A percentile compares a stretch with the other conserved stretches of the same genome.
phyloP scores from a whole-genome alignment of 2,797 vertebrate genomes.

The Tapirus indicus region DNA sequence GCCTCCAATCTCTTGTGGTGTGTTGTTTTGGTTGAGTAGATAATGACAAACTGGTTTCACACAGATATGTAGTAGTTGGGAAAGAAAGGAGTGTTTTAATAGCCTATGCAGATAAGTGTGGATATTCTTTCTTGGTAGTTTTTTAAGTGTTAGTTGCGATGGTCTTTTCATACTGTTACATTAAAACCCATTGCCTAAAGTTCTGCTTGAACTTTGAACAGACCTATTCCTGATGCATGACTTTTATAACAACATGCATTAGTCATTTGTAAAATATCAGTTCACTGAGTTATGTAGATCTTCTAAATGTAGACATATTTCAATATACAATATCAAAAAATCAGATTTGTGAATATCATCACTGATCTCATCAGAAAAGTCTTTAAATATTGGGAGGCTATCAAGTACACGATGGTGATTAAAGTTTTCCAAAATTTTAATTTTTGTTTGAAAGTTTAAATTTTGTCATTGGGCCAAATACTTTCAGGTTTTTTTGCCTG shows the following conservation, averaged over 20 bases:
- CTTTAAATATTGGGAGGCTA: neutral
- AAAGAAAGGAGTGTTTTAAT: neutral
- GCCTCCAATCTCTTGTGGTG: neutral
- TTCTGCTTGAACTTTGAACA: neutral
- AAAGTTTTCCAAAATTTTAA: neutral
- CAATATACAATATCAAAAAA: neutral
- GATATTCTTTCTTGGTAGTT: neutral
- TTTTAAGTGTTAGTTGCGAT: neutral
- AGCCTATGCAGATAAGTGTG: neutral
- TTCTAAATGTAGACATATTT: neutral
- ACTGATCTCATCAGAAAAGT: neutral
- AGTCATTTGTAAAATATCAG: too few relatives aligned
- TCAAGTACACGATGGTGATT: neutral
- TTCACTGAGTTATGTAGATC: neutral
- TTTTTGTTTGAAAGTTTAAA: neutral
- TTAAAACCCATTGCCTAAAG: neutral
- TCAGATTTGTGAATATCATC: neutral
- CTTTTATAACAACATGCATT: neutral
- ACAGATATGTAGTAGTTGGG: neutral
- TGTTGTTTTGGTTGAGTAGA: neutral
- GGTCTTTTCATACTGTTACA: neutral
- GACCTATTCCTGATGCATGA: neutral
- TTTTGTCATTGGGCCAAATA: neutral
- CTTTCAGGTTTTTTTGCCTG: neutral
- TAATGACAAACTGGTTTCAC: neutral